Evolutionary conservation across 2,797 vertebrate species (phyloP).

Genomic region (Chloroceryle inda): DNA sequence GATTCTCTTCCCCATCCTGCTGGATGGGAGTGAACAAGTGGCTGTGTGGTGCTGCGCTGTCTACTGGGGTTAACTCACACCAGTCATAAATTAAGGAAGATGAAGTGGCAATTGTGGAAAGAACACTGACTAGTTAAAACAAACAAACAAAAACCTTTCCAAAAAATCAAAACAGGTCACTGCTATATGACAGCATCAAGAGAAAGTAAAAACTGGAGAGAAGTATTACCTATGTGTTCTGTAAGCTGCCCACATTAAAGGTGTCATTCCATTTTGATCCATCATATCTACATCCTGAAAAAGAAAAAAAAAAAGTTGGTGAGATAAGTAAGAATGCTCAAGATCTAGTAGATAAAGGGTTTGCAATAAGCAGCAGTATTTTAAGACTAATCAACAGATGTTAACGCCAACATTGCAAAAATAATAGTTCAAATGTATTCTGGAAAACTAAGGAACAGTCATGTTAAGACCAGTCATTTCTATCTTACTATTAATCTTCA

Average conservation of each 20-base stretch:
- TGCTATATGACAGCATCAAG: background rate
- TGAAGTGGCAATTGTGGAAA: background rate
- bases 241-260: conserved; percentile 99
- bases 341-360: background rate
- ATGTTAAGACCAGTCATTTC: background rate
- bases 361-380: background rate
- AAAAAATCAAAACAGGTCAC: background rate
- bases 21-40: background rate
- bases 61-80: background rate
- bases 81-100: background rate
- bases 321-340: background rate
- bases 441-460: background rate
- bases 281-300: conserved; percentile 98
- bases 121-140: background rate
- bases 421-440: background rate
- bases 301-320: background rate
- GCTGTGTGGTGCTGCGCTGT: background rate
- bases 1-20: background rate
- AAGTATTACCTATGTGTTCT: conserved; percentile 93
- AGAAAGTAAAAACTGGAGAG: background rate
- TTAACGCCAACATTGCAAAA: background rate
- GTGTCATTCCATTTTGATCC: conserved; percentile 99
- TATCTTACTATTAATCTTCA: background rate
- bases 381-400: background rate
- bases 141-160: background rate